Evolutionary conservation across 2,113 vertebrate genomes (phyloP).

Genomic region (Eonycteris spelaea): DNA sequence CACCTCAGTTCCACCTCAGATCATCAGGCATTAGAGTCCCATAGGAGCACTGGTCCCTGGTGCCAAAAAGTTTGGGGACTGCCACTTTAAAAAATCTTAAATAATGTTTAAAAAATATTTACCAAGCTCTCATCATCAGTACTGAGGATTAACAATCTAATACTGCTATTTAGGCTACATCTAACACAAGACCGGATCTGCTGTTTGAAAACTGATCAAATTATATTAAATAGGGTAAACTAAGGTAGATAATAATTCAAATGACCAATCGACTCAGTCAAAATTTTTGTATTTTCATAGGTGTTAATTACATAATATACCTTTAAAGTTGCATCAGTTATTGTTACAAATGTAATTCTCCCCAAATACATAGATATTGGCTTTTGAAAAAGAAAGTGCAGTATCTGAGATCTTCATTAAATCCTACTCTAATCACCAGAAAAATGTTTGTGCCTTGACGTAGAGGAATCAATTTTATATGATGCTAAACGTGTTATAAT

Average conservation of each 20-base stretch:
- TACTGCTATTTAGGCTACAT: neutral
- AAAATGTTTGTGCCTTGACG: neutral
- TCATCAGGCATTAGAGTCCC: too few species aligned
- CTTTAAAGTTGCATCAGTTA: neutral
- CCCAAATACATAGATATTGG: neutral
- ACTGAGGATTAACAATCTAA: neutral
- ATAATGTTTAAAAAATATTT: conserved; percentile 27
- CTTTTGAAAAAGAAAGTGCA: neutral
- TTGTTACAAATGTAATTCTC: neutral
- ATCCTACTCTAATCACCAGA: neutral
- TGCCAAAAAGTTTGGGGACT: too few species aligned
- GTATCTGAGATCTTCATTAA: neutral
- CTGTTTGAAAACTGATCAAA: conserved; percentile 12
- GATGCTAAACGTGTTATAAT: neutral
- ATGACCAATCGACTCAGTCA: neutral
- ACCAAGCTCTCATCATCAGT: neutral
- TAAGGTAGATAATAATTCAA: neutral
- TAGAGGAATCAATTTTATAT: neutral
- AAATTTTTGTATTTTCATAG: neutral
- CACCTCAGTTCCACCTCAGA: too few species aligned
- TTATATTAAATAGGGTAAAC: neutral
- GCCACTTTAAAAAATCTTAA: neutral
- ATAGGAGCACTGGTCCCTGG: too few species aligned
- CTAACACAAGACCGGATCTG: neutral
- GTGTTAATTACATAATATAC: neutral